These are phyloP conservation scores for Tetanocera ferruginea DNA, from an alignment of 2,888 invertebrate species.

Conservation along the genomic window DNA sequence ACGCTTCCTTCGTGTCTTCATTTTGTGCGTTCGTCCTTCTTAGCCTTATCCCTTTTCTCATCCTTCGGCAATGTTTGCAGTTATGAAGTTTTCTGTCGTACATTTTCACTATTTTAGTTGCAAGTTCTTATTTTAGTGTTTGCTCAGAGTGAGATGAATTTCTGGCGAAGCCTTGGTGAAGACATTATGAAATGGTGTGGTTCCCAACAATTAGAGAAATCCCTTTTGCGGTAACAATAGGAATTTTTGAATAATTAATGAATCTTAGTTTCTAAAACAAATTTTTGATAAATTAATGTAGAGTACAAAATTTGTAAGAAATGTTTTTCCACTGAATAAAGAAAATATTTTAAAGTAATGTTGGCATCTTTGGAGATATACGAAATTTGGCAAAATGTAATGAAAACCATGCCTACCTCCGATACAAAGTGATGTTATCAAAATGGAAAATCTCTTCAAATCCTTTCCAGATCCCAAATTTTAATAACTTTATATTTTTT, in stretches of 20 bases:
- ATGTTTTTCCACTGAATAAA: no score
- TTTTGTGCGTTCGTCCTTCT: constrained; percentile 50
- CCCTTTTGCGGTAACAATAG: background rate
- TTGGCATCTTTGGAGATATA: no score
- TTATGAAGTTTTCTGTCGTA: constrained; percentile 54
- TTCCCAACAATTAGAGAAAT: constrained; percentile 15
- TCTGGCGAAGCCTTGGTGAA: background rate
- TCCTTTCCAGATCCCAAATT: no score
- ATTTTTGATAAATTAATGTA: no score
- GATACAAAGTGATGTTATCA: no score
- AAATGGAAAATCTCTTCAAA: no score
- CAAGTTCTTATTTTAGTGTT: constrained; percentile 31
- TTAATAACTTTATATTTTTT: no score
- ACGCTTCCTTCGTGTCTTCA: constrained; percentile 32
- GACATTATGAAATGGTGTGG: background rate
- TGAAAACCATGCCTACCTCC: no score
- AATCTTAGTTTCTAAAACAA: background rate
- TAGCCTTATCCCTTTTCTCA: constrained; percentile 49
- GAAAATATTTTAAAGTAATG: no score
- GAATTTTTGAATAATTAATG: background rate
- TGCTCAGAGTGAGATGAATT: background rate
- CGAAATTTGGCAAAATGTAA: no score
- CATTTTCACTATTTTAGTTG: constrained; percentile 34
- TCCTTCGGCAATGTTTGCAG: constrained; percentile 40
- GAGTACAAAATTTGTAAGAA: no score